Evolutionary conservation across 2,888 invertebrate genomes (phyloP).

Genomic region (Morinoia aosen): DNA sequence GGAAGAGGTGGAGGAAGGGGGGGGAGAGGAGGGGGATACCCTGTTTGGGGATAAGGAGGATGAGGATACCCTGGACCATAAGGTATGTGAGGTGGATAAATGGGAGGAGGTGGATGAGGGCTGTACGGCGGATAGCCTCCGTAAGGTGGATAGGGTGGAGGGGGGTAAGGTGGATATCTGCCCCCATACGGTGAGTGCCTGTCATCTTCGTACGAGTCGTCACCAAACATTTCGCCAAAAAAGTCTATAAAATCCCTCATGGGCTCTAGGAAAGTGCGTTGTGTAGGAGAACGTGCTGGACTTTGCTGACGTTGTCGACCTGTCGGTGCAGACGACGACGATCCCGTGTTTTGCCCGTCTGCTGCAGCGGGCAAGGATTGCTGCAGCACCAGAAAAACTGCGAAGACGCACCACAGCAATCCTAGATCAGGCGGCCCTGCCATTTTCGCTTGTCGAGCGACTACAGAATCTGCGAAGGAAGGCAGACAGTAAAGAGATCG

Average conservation of each 20-base stretch:
- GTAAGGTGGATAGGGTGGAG: background rate
- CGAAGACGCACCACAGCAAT: constrained; percentile 31
- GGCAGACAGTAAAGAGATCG: background rate
- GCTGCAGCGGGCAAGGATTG: background rate
- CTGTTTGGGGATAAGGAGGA: background rate
- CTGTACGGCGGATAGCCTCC: constrained; percentile 15
- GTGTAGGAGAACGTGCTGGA: background rate
- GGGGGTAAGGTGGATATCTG: constrained; percentile 41
- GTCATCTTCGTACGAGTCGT: background rate
- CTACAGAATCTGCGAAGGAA: constrained; percentile 5
- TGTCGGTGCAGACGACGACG: background rate
- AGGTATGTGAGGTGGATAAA: constrained; percentile 22
- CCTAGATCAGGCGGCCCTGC: background rate
- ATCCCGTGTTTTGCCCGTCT: background rate
- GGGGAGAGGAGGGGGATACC: background rate
- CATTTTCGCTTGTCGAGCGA: constrained; percentile 27
- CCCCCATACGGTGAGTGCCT: constrained; percentile 6
- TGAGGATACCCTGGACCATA: background rate
- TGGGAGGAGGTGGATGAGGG: background rate
- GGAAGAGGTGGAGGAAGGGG: background rate
- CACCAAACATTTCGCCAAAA: background rate
- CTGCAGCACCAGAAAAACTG: background rate
- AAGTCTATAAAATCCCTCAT: background rate
- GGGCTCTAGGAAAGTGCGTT: background rate
- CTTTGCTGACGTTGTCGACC: background rate